phyloP scores from a whole-genome alignment of 2,797 vertebrate species.

The Columba guinea region DNA sequence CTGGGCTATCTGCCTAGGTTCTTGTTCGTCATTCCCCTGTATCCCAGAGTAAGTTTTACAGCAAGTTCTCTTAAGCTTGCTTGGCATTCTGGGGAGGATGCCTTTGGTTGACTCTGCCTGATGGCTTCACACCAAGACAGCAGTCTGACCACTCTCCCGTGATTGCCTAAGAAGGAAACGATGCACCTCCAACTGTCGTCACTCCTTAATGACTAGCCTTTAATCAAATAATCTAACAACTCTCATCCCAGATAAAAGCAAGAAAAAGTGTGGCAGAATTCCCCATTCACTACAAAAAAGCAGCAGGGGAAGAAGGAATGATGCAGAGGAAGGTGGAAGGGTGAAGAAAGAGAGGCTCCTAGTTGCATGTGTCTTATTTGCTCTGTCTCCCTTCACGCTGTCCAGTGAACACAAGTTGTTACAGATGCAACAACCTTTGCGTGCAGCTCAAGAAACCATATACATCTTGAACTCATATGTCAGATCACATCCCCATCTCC shows the following conservation, averaged over 20 bases:
- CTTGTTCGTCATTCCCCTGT: not conserved
- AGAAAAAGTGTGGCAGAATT: not conserved
- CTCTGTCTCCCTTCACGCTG: not conserved
- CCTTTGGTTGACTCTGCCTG: not conserved
- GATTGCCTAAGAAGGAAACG: not conserved
- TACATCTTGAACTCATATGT: slow-evolving; percentile 19
- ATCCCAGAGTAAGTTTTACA: not conserved
- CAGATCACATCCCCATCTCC: not conserved
- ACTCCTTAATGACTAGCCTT: not conserved
- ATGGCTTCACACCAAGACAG: not conserved
- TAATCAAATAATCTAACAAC: not conserved
- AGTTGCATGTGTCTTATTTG: not conserved
- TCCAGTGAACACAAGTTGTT: not conserved
- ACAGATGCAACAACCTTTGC: slow-evolving; percentile 14
- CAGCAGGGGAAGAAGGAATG: not conserved
- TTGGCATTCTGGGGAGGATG: not conserved
- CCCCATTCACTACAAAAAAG: not conserved
- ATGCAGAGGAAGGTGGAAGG: not conserved
- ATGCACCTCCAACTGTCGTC: not conserved
- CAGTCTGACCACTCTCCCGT: not conserved
- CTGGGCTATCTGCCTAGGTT: not conserved
- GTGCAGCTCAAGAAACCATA: slow-evolving; percentile 21
- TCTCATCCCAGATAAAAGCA: not conserved
- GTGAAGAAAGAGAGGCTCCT: not conserved
- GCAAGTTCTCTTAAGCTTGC: not conserved